These are phyloP conservation scores for Anoura caudifer DNA, from an alignment of 2,113 vertebrate species.

Conservation along the genomic window DNA sequence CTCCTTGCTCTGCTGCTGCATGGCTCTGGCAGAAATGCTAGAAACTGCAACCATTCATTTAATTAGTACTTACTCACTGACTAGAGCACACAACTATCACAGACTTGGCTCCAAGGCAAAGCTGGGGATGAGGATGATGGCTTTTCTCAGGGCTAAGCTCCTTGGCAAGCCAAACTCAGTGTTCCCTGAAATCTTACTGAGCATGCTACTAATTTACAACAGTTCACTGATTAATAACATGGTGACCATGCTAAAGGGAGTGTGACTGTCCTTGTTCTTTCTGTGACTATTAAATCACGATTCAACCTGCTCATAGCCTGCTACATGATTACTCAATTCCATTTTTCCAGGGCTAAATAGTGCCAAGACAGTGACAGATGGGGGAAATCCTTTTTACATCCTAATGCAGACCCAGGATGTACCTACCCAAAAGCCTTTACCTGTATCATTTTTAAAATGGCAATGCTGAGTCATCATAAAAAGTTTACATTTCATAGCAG, in stretches of 20 bases:
- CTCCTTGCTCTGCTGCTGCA: neutral
- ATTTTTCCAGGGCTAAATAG: neutral
- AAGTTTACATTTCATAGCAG: neutral
- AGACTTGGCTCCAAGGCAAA: neutral
- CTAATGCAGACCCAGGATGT: neutral
- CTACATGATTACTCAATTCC: neutral
- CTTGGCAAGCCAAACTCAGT: neutral
- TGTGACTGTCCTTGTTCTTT: neutral
- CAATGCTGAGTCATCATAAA: conserved; percentile 6
- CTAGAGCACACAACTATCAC: neutral
- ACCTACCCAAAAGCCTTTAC: neutral
- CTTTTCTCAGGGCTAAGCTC: neutral
- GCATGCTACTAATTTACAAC: neutral
- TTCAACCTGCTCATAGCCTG: neutral
- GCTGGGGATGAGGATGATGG: neutral
- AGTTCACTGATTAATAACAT: neutral
- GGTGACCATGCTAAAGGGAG: neutral
- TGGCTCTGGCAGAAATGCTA: neutral
- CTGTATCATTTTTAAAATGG: neutral
- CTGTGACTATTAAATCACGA: conserved; percentile 28
- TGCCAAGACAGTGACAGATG: neutral
- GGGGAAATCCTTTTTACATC: neutral
- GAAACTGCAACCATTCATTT: neutral
- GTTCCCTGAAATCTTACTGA: conserved; percentile 9
- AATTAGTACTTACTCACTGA: neutral